Base-by-base conservation (phyloP, 2,113 vertebrate genomes). In the Pitta sordida region DNA sequence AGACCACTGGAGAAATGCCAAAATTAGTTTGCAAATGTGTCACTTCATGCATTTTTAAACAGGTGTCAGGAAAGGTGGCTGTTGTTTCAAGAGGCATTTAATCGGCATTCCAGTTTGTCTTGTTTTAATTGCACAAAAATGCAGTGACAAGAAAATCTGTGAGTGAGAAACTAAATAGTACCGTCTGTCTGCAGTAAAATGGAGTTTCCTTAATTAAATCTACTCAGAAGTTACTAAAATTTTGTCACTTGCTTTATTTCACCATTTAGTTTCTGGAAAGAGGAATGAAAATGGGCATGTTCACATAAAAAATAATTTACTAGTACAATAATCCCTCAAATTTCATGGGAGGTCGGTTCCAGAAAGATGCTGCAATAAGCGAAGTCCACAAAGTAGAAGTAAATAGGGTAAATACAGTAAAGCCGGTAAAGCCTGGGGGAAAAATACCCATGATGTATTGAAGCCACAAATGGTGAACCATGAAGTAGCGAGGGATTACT, bases 111-210 rank as follows among this genome's bases (percentile, higher is more conserved):
- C 68, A 68, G 51, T 83, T 94, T 90, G 74, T 82, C 74, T 49
- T 89, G 51, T 68, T 95, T 96, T 96, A 89, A 94, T 96, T 93
- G 88, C 91, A 91, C 53, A 73, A 88, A 96, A 96, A 91, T 84
- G 83, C 81, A 79, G 84, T 7, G 60, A 87, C 77, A 90, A 85
- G 87, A 68, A 86, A 91, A 85, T 83, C 51, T 56, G 46, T 62
- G 81, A 90, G 49, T 81, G 73, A 62, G 83, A 91, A 62, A 74
- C 90, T 90, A 91, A 90, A 55, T 88, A 86, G 84, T 89, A 94
- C 74, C 91, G 49, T 34, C 74, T 94, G 91, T 80, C 89, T 96
- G 70, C 55, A 68, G 62, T 44, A 41, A 84, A 83, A 91, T 71
- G 81, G 88, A 93, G 41, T 88, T 71, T 88, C 46, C 76, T 77